These are phyloP conservation scores for Lepidocyrtoides sp. DNA, from an alignment of 2,888 invertebrate species.

Conservation along the genomic window DNA sequence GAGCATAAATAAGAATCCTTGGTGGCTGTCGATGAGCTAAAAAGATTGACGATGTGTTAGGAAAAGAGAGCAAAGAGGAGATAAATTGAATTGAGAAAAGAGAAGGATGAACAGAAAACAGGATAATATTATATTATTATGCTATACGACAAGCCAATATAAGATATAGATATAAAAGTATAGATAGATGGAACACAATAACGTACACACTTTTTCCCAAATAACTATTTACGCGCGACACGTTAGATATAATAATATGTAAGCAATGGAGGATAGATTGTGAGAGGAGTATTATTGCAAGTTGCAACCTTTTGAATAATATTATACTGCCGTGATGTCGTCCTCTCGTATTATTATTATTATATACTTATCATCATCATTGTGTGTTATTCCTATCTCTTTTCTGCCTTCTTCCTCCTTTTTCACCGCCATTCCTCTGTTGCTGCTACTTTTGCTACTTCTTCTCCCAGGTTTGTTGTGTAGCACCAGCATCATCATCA, in stretches of 20 bases:
- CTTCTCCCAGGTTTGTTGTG: conserved; percentile 14
- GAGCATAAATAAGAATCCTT: conserved; percentile 77
- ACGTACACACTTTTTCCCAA: conserved; percentile 39
- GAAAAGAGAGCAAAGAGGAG: conserved; percentile 81
- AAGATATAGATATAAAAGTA: background rate
- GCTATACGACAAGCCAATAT: background rate
- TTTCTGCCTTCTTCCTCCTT: conserved; percentile 70
- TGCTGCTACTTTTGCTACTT: background rate
- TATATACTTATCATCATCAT: conserved; percentile 73
- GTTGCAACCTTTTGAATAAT: conserved; percentile 72
- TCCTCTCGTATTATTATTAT: conserved; percentile 33
- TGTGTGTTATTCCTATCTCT: conserved; percentile 73
- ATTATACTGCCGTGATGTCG: conserved; percentile 48
- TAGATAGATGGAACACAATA: conserved; percentile 28
- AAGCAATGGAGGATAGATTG: conserved; percentile 41
- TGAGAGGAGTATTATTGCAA: conserved; percentile 53
- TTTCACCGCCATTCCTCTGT: conserved; percentile 69
- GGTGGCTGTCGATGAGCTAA: conserved; percentile 84
- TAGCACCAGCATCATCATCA: background rate
- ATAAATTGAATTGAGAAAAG: conserved; percentile 85
- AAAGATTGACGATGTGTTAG: conserved; percentile 85
- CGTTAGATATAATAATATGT: conserved; percentile 54
- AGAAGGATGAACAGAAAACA: conserved; percentile 75
- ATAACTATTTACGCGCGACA: conserved; percentile 55
- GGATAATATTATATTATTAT: conserved; percentile 68